Evolutionary conservation across 2,888 invertebrate genomes (phyloP).

Genomic region (Rotaria magnacalcarata): DNA sequence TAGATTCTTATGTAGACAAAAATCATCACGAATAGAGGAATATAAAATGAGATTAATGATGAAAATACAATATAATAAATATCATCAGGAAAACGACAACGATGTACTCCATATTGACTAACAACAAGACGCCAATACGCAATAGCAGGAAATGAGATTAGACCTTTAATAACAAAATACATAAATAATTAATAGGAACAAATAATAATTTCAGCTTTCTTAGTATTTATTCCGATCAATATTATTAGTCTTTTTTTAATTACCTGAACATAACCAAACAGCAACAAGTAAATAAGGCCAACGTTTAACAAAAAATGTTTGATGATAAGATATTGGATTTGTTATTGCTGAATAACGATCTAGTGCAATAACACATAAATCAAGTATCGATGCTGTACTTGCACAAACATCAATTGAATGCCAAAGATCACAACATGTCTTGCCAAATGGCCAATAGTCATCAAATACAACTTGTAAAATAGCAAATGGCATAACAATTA

Average conservation of each 20-base stretch:
- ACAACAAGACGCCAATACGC: slow-evolving; percentile 64
- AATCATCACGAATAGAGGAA: slow-evolving; percentile 92
- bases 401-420: slow-evolving; percentile 90
- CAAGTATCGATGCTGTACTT: slow-evolving; percentile 91
- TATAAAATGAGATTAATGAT: slow-evolving; percentile 92
- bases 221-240: neutral
- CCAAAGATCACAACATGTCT: slow-evolving; percentile 85
- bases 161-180: slow-evolving; percentile 72
- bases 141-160: slow-evolving; percentile 96
- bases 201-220: neutral
- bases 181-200: neutral
- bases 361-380: slow-evolving; percentile 89
- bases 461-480: slow-evolving; percentile 37
- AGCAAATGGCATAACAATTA: slow-evolving; percentile 44
- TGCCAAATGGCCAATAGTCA: slow-evolving; percentile 44
- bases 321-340: slow-evolving; percentile 92
- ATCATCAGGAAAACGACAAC: slow-evolving; percentile 90
- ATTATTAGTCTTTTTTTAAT: neutral
- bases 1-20: slow-evolving; percentile 95
- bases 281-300: slow-evolving; percentile 81
- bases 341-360: slow-evolving; percentile 93
- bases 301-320: slow-evolving; percentile 60
- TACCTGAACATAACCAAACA: slow-evolving; percentile 92
- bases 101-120: slow-evolving; percentile 47
- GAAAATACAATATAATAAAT: slow-evolving; percentile 92